phyloP scores from a whole-genome alignment of 2,888 invertebrate species.

The Geophilus truncorum region DNA sequence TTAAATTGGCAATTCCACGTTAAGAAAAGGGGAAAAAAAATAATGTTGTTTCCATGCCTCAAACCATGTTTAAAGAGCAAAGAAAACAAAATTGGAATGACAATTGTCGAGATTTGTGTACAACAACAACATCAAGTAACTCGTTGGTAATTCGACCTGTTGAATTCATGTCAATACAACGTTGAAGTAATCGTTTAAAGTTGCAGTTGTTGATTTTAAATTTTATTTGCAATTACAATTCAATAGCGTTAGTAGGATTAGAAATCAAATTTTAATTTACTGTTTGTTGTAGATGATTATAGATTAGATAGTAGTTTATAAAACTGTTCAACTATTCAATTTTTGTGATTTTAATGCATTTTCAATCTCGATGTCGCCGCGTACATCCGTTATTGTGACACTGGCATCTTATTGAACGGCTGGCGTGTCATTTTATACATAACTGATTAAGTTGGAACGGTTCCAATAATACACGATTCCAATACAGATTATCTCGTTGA shows the following conservation, averaged over 20 bases:
- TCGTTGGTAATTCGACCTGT: neutral
- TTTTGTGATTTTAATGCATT: no score
- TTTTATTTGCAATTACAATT: no score
- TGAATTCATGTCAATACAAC: neutral
- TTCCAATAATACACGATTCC: neutral
- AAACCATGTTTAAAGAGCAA: conserved; percentile 5
- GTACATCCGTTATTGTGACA: no score
- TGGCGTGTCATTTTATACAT: neutral
- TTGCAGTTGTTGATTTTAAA: no score
- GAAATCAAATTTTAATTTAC: no score
- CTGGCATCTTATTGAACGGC: no score
- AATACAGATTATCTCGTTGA: no score
- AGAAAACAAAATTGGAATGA: neutral
- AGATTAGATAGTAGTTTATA: no score
- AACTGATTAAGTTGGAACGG: neutral
- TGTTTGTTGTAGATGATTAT: no score
- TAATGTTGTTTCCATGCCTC: conserved; percentile 11
- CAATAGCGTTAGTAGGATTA: no score
- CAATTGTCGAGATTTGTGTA: neutral
- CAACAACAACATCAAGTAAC: neutral
- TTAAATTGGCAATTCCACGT: conserved; percentile 1
- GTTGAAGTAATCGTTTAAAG: neutral
- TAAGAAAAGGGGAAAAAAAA: neutral
- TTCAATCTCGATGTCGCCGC: no score
- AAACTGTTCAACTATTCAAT: no score